Evolutionary conservation across 2,797 vertebrate species (phyloP).

Genomic region (Borostomias antarcticus): DNA sequence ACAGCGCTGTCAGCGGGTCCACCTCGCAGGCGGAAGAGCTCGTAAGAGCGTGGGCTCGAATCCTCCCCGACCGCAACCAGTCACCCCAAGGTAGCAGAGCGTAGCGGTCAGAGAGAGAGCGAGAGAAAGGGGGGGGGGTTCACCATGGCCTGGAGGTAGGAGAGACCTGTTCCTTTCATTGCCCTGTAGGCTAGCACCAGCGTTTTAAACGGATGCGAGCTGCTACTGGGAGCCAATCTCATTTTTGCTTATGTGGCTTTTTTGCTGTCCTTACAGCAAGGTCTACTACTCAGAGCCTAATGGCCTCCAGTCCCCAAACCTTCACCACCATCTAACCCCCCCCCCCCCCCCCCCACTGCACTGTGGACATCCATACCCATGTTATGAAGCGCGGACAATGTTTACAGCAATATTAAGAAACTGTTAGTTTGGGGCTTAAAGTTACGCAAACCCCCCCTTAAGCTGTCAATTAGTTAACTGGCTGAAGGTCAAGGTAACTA

Average conservation of each 20-base stretch:
- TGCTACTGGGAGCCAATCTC: no score
- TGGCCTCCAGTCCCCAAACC: slow-evolving; percentile 31
- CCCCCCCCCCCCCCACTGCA: neutral
- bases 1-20: no score
- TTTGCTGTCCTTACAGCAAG: slow-evolving; percentile 51
- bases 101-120: no score
- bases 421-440: slow-evolving; percentile 62
- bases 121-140: no score
- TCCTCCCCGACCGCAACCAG: no score
- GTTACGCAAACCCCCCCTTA: slow-evolving; percentile 68
- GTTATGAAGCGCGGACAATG: slow-evolving; percentile 21
- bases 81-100: no score
- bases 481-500: slow-evolving; percentile 79
- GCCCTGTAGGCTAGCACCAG: no score
- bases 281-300: slow-evolving; percentile 44
- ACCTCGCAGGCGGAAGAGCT: no score
- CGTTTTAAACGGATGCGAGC: no score
- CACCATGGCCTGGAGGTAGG: no score
- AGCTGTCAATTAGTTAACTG: slow-evolving; percentile 84
- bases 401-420: slow-evolving; percentile 66
- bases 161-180: no score
- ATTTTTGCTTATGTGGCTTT: slow-evolving; percentile 24
- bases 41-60: no score
- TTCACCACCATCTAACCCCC: neutral
- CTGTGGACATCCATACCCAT: slow-evolving; percentile 13